Evolutionary conservation across 2,888 invertebrate species (phyloP), one percentile per base, ranked within the genome.

Genomic region (Platycheirus albimanus): DNA sequence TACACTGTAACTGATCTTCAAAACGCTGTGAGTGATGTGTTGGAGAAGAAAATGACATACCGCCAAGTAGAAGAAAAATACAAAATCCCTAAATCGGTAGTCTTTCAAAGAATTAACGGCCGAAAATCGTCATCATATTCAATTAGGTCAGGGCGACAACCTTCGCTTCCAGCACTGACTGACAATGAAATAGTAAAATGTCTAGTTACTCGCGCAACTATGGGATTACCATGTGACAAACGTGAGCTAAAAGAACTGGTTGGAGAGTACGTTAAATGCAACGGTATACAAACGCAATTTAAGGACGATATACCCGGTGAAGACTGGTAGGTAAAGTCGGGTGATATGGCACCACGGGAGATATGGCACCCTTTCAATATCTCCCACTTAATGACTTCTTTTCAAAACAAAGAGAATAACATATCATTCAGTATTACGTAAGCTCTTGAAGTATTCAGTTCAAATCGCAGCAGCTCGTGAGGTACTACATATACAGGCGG

Each of bases 71-170:
- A 49, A n/a, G 30, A 61, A 30, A 11, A 17, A 11, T 47, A 63
- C 13, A 30, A 28, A 33, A n/a, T 63, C 6, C 28, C 38, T 6
- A 66, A 66, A 41, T n/a, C 41, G 51, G 38, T 66, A 4, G 41
- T 66, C 19, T 66, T 51, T 24, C 36, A 51, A n/a, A 66, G 51
- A 66, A 66, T 51, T 15, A 51, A 66, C 38, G 41, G 49, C 28
- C 38, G 51, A 30, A 10, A 51, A 28, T 41, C 38, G 41, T 20
- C 66, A 6, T 10, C 51, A 6, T 41, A 28, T 6, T 10, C 10
- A 41, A 52, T 43, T 41, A 28, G 52, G 6, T 41, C n/a, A n/a
- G 52, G 52, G 52, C 30, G 11, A 28, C 8, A 4, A 30, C 4
- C 43, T n/a, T 33, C 43, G 10, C 3, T 66, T 66, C 43, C 66